A percentile compares a stretch with the other conserved stretches of the same genome.
These are phyloP conservation scores for Sesia apiformis DNA, from an alignment of 2,888 invertebrate genomes.

Conservation along the genomic window DNA sequence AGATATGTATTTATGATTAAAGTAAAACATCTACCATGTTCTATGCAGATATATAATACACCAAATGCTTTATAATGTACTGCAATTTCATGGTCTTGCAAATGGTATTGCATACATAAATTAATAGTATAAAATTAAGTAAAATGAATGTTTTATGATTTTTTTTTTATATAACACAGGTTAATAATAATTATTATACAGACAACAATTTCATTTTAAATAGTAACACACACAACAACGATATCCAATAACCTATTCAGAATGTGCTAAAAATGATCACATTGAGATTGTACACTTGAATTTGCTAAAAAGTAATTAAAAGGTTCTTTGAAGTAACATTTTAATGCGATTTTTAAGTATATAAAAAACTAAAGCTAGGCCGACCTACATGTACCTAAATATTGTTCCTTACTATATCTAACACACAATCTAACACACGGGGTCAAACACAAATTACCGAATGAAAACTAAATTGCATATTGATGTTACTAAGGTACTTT, in stretches of 20 bases:
- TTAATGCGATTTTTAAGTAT: no score
- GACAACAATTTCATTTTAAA: conserved; percentile 20
- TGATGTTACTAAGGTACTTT: no score
- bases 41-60: neutral
- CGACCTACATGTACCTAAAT: no score
- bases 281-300: neutral
- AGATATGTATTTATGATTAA: conserved; percentile 41
- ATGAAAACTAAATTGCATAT: no score
- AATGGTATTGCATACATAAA: no score
- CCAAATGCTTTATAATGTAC: neutral
- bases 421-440: no score
- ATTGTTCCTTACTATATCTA: no score
- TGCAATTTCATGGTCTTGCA: no score
- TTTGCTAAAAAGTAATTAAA: conserved; percentile 1
- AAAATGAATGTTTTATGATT: neutral
- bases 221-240: conserved; percentile 45
- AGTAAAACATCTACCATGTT: neutral
- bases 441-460: no score
- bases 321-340: no score
- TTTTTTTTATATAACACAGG: neutral
- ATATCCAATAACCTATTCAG: conserved; percentile 5
- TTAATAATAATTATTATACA: neutral
- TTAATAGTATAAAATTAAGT: neutral
- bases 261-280: neutral
- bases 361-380: no score